Conservation (phyloP, 1,140 invertebrate genomes). For the Polypedilum vanderplanki region DNA sequence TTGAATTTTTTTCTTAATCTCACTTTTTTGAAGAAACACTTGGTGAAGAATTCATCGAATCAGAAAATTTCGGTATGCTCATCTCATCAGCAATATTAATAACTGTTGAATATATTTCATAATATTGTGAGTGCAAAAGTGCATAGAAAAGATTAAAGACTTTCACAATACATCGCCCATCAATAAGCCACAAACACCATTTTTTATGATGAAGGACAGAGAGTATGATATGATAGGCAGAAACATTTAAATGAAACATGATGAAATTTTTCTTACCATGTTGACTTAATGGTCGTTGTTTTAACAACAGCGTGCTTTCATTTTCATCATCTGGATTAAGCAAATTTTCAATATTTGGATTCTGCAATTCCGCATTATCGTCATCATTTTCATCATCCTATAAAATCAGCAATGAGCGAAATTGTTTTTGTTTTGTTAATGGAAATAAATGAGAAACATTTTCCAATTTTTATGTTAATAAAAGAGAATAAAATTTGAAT, state of each 20-base stretch:
- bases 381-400: conserved; percentile 24
- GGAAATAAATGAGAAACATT: conserved; percentile 21
- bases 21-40: conserved; percentile 4
- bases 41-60: background rate
- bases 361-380: background rate
- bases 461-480: background rate
- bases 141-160: background rate
- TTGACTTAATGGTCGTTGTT: background rate
- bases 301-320: background rate
- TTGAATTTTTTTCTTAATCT: background rate
- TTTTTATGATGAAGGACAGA: background rate
- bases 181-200: conserved; percentile 2
- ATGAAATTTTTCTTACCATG: background rate
- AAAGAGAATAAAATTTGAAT: background rate
- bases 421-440: conserved; percentile 23
- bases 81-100: background rate
- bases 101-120: background rate
- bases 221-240: no score
- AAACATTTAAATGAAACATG: background rate
- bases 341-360: conserved; percentile 7
- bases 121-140: background rate
- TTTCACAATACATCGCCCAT: background rate
- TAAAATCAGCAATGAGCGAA: background rate
- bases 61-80: background rate
- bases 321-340: background rate